Evolutionary conservation across 2,113 vertebrate genomes (phyloP).

Genomic region (Hiodon alosoides): DNA sequence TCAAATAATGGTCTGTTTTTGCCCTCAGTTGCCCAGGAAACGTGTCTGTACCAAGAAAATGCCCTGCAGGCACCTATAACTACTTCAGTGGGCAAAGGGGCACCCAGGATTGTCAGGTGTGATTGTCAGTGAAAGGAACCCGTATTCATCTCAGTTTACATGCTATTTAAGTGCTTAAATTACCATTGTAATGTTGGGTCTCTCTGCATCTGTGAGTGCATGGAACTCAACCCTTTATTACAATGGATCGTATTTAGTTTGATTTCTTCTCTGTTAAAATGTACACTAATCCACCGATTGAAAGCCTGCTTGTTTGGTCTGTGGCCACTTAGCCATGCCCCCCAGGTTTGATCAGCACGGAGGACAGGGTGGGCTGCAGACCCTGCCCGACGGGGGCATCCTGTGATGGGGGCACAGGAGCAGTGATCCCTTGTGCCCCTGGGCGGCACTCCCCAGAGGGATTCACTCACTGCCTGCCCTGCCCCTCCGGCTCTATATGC

Average conservation of each 20-base stretch:
- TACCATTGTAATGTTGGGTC: too few species aligned
- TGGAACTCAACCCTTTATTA: too few species aligned
- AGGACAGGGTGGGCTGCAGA: conserved; percentile 63
- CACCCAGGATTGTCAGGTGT: conserved; percentile 66
- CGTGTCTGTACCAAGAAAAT: conserved; percentile 57
- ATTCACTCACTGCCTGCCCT: conserved; percentile 59
- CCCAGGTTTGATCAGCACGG: conserved; percentile 65
- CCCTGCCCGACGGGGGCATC: conserved; percentile 71
- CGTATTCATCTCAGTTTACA: too few species aligned
- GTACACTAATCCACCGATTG: too few species aligned
- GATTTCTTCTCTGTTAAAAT: too few species aligned
- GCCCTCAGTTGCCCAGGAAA: conserved; percentile 63
- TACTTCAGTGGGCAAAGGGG: conserved; percentile 52
- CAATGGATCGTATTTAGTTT: too few species aligned
- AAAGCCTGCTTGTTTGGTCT: neutral
- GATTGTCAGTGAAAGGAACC: neutral
- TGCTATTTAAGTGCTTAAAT: too few species aligned
- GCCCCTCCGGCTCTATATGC: conserved; percentile 66
- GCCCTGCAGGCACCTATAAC: conserved; percentile 63
- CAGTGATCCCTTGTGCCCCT: conserved; percentile 54
- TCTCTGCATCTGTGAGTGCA: too few species aligned
- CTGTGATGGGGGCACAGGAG: conserved; percentile 54
- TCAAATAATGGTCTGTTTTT: conserved; percentile 1
- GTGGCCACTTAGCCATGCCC: conserved; percentile 63
- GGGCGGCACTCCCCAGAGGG: conserved; percentile 71